Evolutionary conservation across 2,888 invertebrate genomes (phyloP).

Genomic region (Polymixis flavicincta): DNA sequence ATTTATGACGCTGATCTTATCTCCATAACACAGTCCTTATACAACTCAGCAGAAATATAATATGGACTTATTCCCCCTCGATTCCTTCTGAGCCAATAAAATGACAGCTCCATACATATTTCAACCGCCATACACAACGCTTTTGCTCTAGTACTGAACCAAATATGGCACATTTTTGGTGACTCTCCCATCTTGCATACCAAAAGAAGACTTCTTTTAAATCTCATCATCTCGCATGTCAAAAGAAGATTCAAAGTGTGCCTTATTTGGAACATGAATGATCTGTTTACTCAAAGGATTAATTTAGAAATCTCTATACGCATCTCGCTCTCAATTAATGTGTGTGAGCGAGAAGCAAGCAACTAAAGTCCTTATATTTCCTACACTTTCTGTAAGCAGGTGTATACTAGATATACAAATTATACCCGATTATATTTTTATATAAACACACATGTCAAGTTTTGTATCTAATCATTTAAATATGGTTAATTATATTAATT

Average conservation of each 20-base stretch:
- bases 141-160: background rate
- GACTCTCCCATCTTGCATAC: slow-evolving; percentile 11
- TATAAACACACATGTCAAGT: slow-evolving; percentile 41
- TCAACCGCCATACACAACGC: background rate
- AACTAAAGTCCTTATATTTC: background rate
- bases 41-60: background rate
- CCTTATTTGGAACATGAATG: background rate
- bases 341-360: background rate
- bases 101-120: slow-evolving; percentile 5
- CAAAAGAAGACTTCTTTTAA: background rate
- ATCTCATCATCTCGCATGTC: slow-evolving; percentile 5
- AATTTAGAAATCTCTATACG: background rate
- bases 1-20: slow-evolving; percentile 10
- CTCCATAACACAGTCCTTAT: background rate
- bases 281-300: background rate
- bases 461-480: slow-evolving; percentile 42
- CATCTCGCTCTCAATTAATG: background rate
- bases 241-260: background rate
- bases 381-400: background rate
- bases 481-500: slow-evolving; percentile 23
- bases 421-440: slow-evolving; percentile 38
- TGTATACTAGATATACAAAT: slow-evolving; percentile 1
- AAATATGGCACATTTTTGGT: slow-evolving; percentile 2
- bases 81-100: background rate
- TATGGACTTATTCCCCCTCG: too few relatives aligned